Evolutionary conservation across 2,797 vertebrate species (phyloP).

Genomic region (Pogoniulus pusillus): DNA sequence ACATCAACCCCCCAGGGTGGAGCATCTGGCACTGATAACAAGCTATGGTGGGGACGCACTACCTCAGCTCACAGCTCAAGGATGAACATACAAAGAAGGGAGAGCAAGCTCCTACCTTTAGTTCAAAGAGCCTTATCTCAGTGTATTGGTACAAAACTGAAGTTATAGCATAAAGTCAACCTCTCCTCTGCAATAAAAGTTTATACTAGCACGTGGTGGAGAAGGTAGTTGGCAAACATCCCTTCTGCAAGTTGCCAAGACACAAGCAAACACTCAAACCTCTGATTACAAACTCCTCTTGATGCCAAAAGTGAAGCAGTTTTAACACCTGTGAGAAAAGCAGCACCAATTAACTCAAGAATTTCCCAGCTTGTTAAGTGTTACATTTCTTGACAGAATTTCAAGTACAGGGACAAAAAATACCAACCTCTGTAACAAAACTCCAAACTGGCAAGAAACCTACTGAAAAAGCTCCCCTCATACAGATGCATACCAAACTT

Average conservation of each 20-base stretch:
- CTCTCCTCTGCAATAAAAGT: background rate
- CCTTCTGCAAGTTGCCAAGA: background rate
- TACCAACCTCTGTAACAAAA: background rate
- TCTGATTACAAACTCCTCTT: background rate
- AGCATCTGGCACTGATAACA: background rate
- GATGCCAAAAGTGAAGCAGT: conserved; percentile 4
- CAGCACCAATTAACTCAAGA: background rate
- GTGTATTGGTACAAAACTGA: background rate
- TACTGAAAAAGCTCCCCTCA: background rate
- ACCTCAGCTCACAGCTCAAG: background rate
- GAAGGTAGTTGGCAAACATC: background rate
- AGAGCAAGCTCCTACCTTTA: background rate
- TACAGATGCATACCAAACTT: background rate
- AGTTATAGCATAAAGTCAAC: background rate
- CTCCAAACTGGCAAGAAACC: background rate
- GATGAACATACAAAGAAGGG: fast-evolving
- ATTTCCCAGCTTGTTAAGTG: conserved; percentile 37
- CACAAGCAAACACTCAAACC: background rate
- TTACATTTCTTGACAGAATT: background rate
- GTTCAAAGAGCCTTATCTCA: background rate
- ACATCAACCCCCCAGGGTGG: fast-evolving
- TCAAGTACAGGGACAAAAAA: background rate
- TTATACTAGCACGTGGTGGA: background rate
- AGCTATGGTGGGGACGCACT: background rate
- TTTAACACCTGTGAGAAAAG: conserved; percentile 31